Evolutionary conservation across 2,888 invertebrate genomes (phyloP).

Genomic region (Lasioglossum zephyrum): DNA sequence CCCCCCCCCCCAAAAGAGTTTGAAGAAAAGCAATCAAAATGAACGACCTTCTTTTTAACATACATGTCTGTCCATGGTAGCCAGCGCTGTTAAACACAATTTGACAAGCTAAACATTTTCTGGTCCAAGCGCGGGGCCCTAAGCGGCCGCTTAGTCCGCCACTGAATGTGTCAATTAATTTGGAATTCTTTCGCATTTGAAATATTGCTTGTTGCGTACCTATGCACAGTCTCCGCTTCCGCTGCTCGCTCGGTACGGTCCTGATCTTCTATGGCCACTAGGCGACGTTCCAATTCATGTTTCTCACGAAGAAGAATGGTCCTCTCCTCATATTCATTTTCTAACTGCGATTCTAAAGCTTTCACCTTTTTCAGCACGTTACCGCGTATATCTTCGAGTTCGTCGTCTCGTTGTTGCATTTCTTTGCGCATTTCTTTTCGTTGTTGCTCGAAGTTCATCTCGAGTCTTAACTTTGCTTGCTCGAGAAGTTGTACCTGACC

Average conservation of each 20-base stretch:
- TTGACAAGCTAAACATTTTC: too few species aligned
- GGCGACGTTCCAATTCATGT: constrained; percentile 94
- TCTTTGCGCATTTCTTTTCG: constrained; percentile 96
- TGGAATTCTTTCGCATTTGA: not conserved
- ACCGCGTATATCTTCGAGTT: constrained; percentile 95
- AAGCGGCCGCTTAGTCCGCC: too few species aligned
- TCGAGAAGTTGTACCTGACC: constrained; percentile 95
- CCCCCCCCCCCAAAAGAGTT: too few species aligned
- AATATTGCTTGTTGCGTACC: constrained; percentile 64
- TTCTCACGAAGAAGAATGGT: constrained; percentile 94
- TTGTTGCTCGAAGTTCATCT: constrained; percentile 97
- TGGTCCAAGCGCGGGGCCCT: too few species aligned
- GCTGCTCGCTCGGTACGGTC: constrained; percentile 90
- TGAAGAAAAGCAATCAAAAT: too few species aligned
- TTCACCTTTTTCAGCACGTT: constrained; percentile 96
- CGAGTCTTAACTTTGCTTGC: constrained; percentile 95
- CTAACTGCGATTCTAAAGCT: constrained; percentile 95
- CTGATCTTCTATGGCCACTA: constrained; percentile 91
- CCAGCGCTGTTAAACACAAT: too few species aligned
- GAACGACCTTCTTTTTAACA: too few species aligned
- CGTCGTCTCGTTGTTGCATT: constrained; percentile 95
- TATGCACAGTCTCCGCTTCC: constrained; percentile 86
- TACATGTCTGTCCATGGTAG: too few species aligned
- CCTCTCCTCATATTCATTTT: constrained; percentile 96
- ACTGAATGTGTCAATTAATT: not conserved